These are phyloP conservation scores for Lepidurus arcticus DNA, from an alignment of 1,140 invertebrate genomes.

Conservation along the genomic window DNA sequence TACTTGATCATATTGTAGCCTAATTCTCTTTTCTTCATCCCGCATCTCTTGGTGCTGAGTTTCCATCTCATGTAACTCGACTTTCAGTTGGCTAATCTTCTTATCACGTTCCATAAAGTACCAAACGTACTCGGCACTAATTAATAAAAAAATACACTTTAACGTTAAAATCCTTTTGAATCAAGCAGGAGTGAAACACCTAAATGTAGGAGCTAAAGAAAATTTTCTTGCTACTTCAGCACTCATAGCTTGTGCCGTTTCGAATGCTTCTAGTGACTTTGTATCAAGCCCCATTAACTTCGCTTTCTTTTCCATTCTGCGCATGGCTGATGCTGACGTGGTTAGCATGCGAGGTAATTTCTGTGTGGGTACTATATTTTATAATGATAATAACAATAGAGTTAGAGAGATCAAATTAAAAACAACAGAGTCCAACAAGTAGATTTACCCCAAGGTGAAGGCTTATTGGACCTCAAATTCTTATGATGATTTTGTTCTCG, in stretches of 20 bases:
- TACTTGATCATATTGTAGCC: conserved; percentile 6
- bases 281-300: conserved; percentile 84
- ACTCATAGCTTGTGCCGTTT: conserved; percentile 67
- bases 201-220: conserved; percentile 81
- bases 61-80: background rate
- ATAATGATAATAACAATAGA: background rate
- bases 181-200: background rate
- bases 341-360: conserved; percentile 86
- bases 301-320: conserved; percentile 74
- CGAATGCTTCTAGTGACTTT: conserved; percentile 66
- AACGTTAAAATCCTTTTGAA: background rate
- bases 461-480: background rate
- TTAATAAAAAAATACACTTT: background rate
- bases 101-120: background rate
- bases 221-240: conserved; percentile 85
- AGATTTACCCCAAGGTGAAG: conserved; percentile 29
- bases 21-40: background rate
- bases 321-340: conserved; percentile 81
- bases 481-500: background rate
- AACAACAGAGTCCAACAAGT: background rate
- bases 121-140: background rate
- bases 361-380: conserved; percentile 35
- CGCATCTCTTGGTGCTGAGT: background rate
- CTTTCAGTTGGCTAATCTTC: background rate
- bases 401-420: conserved; percentile 29